These are phyloP conservation scores for Urocitellus parryii DNA, from an alignment of 2,113 vertebrate genomes.

Conservation along the genomic window DNA sequence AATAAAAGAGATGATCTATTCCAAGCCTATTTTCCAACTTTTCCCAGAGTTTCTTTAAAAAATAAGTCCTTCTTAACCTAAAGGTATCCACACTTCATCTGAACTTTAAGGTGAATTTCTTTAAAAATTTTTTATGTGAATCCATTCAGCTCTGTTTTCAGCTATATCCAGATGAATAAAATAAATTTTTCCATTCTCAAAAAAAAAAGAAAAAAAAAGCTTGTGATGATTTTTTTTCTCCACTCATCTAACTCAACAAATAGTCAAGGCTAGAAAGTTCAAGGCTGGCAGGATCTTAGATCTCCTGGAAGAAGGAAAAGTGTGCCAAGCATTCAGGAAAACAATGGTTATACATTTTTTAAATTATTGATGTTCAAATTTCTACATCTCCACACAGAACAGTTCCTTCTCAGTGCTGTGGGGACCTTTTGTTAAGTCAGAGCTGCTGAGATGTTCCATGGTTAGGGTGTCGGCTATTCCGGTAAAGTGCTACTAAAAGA, in stretches of 20 bases:
- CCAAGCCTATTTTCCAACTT: slow-evolving; percentile 18
- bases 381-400: not conserved
- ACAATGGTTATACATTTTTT: slow-evolving; percentile 22
- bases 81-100: slow-evolving; percentile 27
- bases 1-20: not conserved
- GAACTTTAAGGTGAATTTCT: slow-evolving; percentile 58
- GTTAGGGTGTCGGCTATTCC: slow-evolving; percentile 49
- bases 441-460: not conserved
- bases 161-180: slow-evolving; percentile 56
- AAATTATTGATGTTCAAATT: slow-evolving; percentile 13
- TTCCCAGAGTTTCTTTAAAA: slow-evolving; percentile 40
- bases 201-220: slow-evolving; percentile 46
- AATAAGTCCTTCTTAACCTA: slow-evolving; percentile 21
- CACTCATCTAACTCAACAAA: slow-evolving; percentile 56
- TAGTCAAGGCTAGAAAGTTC: slow-evolving; percentile 50
- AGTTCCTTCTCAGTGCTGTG: not conserved
- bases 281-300: slow-evolving; percentile 25
- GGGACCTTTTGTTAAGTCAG: slow-evolving; percentile 11
- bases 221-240: slow-evolving; percentile 28
- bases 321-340: slow-evolving; percentile 50
- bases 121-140: not conserved
- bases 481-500: slow-evolving; percentile 41
- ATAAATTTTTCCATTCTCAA: slow-evolving; percentile 66
- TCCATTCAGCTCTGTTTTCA: slow-evolving; percentile 47
- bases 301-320: slow-evolving; percentile 47